phyloP scores from a whole-genome alignment of 2,113 vertebrate genomes.

The Sinocyclocheilus anshuiensis region DNA sequence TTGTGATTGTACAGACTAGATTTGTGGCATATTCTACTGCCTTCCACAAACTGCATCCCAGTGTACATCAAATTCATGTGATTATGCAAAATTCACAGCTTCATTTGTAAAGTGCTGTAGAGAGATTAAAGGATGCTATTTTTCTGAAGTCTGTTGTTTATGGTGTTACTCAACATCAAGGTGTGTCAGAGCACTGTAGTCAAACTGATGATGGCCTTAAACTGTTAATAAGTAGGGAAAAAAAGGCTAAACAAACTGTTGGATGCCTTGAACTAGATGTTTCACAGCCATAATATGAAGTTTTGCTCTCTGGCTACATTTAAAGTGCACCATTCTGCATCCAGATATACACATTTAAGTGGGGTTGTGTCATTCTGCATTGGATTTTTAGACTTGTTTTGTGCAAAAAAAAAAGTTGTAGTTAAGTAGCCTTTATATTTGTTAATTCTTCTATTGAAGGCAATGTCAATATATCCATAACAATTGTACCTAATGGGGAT shows the following conservation, averaged over 20 bases:
- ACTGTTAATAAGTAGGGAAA: background rate
- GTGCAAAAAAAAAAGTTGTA: background rate
- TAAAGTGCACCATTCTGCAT: background rate
- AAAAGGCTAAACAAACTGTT: background rate
- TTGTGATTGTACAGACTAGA: background rate
- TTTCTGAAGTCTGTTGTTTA: background rate
- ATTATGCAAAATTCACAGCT: background rate
- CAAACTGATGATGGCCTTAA: background rate
- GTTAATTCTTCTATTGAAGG: background rate
- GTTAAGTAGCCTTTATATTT: background rate
- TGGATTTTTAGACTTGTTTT: background rate
- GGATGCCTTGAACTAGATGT: background rate
- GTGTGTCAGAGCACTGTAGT: background rate
- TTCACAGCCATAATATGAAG: background rate
- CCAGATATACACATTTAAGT: background rate
- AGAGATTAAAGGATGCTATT: background rate
- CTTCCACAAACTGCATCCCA: background rate
- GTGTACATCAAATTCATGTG: background rate
- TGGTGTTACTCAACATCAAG: background rate
- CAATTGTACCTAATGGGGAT: background rate
- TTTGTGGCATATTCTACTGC: background rate
- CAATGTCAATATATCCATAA: background rate
- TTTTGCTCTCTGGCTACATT: background rate
- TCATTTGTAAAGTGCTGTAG: background rate
- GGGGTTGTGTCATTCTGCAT: background rate